Evolutionary conservation across 2,113 vertebrate species (phyloP).

Genomic region (Brachionichthys hirsutus): DNA sequence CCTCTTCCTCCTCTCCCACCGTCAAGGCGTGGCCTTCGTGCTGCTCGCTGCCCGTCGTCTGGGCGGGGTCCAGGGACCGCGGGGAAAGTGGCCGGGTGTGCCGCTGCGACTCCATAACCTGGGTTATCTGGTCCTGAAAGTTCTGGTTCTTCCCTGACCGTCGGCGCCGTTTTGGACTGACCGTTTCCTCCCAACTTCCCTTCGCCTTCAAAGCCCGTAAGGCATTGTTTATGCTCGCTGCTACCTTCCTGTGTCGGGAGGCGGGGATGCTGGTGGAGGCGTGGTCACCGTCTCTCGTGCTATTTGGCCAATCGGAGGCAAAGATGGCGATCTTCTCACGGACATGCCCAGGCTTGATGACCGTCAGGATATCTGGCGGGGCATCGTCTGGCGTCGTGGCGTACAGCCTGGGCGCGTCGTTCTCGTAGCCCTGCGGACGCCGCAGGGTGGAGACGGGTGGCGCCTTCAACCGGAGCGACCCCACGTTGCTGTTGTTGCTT

Average conservation of each 20-base stretch:
- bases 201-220: conserved; percentile 34
- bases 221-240: accelerated
- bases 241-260: background rate
- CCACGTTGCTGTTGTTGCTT: background rate
- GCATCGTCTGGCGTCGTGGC: conserved; percentile 76
- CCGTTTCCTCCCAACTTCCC: conserved; percentile 43
- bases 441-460: background rate
- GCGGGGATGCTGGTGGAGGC: background rate
- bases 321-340: conserved; percentile 97
- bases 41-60: accelerated
- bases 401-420: conserved; percentile 60
- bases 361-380: conserved; percentile 85
- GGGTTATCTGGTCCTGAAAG: conserved; percentile 4
- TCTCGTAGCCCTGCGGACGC: conserved; percentile 18
- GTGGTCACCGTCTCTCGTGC: background rate
- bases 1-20: conserved; percentile 17
- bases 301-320: conserved; percentile 57
- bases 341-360: conserved; percentile 94
- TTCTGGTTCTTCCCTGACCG: conserved; percentile 22
- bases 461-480: conserved; percentile 20
- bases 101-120: background rate
- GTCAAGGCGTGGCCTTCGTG: background rate
- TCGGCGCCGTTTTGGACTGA: conserved; percentile 46
- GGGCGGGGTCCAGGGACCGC: accelerated
- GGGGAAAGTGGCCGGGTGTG: background rate